Evolutionary conservation across 2,113 vertebrate genomes (phyloP), one percentile per base, ranked within the genome.

Genomic region (Nibea albiflora): DNA sequence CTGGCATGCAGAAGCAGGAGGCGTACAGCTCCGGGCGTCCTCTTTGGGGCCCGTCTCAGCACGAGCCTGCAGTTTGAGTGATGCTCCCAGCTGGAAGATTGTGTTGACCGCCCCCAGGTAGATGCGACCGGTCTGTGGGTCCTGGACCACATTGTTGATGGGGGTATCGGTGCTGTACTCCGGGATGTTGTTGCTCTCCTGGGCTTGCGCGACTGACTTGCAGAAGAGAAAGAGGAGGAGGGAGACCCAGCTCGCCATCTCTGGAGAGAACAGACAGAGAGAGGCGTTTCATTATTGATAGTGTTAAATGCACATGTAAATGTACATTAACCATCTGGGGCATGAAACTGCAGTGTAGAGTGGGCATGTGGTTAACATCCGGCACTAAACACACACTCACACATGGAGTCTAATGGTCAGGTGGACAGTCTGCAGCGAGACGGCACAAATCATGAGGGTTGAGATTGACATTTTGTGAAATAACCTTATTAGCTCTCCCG

Each of bases 131-230:
- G 96, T 97, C 19, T 83, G 90, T 2, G 92, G 78, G 52, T 99
- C 96, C 90, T 97, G 96, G 0, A 94, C 95, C 80, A 99, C 93
- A 83, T 98, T 97, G 92, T 97, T 98, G 74, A 99, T 96, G 78
- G 92, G 81, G 3, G 89, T 96, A 4, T 86, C n/a, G 0, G 97
- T 96, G 60, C 7, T 70, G 84, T 93, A 96, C 20, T 81, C 78
- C 63, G 42, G 47, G 47, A 44, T 42, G 54, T 26, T 73, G 78
- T 44, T 47, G 58, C 44, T 83, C 2, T 87, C 83, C 22, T 86
- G 80, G 68, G 90, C 83, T 66, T 3, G 62, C 39, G 80, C 73
- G 61, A 71, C 22, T 2, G 81, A 88, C 50, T 82, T 71, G 71
- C 86, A 71, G 81, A 71, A 53, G 39, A 88, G 74, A 58, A 93